phyloP scores from a whole-genome alignment of 2,888 invertebrate species.

The Biston stratarius region DNA sequence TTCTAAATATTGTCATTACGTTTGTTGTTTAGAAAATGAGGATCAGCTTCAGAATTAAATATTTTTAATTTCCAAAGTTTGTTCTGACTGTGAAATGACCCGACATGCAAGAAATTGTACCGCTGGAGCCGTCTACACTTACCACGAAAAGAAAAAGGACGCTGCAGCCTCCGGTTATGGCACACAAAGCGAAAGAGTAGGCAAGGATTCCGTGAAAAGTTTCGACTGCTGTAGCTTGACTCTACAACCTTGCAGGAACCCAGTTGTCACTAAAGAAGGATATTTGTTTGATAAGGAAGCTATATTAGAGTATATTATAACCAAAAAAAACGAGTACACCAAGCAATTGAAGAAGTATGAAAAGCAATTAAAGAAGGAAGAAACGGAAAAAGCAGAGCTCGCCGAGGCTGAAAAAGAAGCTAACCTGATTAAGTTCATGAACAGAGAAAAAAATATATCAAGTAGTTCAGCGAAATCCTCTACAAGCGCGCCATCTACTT shows the following conservation, averaged over 20 bases:
- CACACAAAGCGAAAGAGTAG: constrained; percentile 93
- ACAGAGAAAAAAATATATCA: constrained; percentile 92
- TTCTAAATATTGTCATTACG: too few relatives aligned
- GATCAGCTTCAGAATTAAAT: neutral
- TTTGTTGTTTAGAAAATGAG: neutral
- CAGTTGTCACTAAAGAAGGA: constrained; percentile 94
- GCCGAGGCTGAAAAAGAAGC: constrained; percentile 91
- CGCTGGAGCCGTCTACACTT: constrained; percentile 99
- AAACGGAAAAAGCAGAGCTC: constrained; percentile 89
- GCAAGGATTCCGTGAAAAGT: constrained; percentile 96
- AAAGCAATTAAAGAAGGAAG: constrained; percentile 92
- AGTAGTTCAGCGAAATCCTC: constrained; percentile 62
- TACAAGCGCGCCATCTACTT: constrained; percentile 49
- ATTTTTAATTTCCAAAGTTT: neutral
- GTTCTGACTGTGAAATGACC: constrained; percentile 88
- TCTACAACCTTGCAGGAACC: constrained; percentile 97
- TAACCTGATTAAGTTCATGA: constrained; percentile 92
- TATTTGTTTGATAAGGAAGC: constrained; percentile 98
- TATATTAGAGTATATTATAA: constrained; percentile 96
- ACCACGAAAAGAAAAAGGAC: constrained; percentile 98
- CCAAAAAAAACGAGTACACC: constrained; percentile 96
- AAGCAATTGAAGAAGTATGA: constrained; percentile 97
- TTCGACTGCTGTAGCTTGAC: constrained; percentile 99
- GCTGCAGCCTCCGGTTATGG: constrained; percentile 98
- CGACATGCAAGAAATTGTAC: constrained; percentile 99